Percentiles rank a stretch among this genome's conserved stretches.
These are phyloP conservation scores for Forbesichthys agassizii DNA, from an alignment of 2,113 vertebrate species.

Conservation along the genomic window DNA sequence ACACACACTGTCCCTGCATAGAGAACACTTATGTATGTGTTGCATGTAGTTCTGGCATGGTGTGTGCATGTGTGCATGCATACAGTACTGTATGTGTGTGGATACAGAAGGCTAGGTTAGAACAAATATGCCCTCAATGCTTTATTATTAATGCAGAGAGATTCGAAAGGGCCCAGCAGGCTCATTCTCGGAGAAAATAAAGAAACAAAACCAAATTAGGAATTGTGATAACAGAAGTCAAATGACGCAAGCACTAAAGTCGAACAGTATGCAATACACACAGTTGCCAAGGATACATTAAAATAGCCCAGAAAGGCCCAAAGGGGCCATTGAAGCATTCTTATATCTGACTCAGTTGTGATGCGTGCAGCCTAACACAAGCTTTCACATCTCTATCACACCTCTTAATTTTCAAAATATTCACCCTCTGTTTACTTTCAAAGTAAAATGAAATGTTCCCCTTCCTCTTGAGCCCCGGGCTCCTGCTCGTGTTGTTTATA, in stretches of 20 bases:
- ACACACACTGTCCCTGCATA: no score
- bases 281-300: constrained; percentile 34
- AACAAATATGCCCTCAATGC: neutral
- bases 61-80: neutral
- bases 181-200: constrained; percentile 9
- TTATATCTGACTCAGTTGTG: no score
- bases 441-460: constrained; percentile 29
- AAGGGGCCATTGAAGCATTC: no score
- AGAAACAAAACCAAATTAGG: constrained; percentile 28
- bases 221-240: constrained; percentile 25
- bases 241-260: constrained; percentile 9
- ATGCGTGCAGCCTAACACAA: no score
- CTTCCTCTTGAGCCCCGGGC: constrained; percentile 32
- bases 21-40: no score
- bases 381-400: constrained; percentile 18
- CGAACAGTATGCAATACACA: constrained; percentile 9
- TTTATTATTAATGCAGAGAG: neutral
- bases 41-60: no score
- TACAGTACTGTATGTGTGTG: neutral
- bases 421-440: constrained; percentile 10
- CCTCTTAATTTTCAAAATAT: neutral
- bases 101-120: neutral
- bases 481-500: constrained; percentile 12
- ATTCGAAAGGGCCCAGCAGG: neutral
- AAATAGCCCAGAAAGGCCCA: constrained; percentile 1